Conservation (phyloP, 2,888 invertebrate species). For the Trichacis sp. region DNA sequence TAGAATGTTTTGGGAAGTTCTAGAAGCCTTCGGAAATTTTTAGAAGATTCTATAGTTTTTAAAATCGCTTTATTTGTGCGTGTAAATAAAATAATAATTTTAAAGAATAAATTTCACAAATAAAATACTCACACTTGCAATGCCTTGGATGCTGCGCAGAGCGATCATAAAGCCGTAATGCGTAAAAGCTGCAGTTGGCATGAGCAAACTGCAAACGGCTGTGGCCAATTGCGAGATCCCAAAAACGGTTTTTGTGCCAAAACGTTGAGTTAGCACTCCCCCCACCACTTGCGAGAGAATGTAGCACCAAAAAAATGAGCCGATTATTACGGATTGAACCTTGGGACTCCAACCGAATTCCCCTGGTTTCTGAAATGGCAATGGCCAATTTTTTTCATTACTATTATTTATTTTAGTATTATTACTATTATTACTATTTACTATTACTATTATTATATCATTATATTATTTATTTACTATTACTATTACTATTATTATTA, state of each 20-base stretch:
- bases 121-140: constrained; percentile 78
- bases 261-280: constrained; percentile 77
- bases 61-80: no score
- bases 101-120: no score
- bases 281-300: constrained; percentile 78
- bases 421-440: no score
- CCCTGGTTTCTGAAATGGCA: constrained; percentile 66
- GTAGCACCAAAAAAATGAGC: constrained; percentile 82
- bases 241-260: constrained; percentile 79
- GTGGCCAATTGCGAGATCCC: constrained; percentile 79
- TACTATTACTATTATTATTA: no score
- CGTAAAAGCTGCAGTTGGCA: constrained; percentile 75
- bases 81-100: no score
- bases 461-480: no score
- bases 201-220: constrained; percentile 77
- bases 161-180: constrained; percentile 75
- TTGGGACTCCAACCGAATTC: constrained; percentile 77
- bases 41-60: no score
- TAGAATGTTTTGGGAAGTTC: no score
- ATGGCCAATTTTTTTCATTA: no score
- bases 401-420: no score
- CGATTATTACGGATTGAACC: constrained; percentile 76
- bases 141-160: constrained; percentile 77
- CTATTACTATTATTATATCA: no score
- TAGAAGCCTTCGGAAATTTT: no score